Evolutionary conservation across 2,797 vertebrate genomes (phyloP).

Genomic region (Sebastes melanostomus): DNA sequence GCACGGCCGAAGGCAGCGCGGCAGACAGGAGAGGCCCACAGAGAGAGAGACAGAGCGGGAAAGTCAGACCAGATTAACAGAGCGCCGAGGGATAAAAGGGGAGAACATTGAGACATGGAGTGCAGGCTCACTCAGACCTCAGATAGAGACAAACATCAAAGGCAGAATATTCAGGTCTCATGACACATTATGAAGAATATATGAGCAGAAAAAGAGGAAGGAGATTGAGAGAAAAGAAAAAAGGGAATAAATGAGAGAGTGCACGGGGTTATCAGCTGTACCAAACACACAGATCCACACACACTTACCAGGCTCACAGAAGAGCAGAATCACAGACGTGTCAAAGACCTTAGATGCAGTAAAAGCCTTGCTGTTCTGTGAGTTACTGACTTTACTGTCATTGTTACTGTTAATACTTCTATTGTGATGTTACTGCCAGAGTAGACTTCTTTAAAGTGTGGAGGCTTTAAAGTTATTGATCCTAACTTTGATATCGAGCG

Average conservation of each 20-base stretch:
- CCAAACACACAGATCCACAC: slow-evolving; percentile 41
- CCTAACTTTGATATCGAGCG: neutral
- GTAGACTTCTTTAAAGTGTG: neutral
- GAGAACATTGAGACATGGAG: slow-evolving; percentile 70
- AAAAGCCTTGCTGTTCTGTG: neutral
- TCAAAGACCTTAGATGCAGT: neutral
- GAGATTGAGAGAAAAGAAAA: slow-evolving; percentile 34
- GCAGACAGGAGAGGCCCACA: slow-evolving; percentile 38
- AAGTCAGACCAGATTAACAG: slow-evolving; percentile 68
- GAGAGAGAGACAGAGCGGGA: slow-evolving; percentile 41
- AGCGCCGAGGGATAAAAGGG: slow-evolving; percentile 62
- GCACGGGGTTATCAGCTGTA: slow-evolving; percentile 57
- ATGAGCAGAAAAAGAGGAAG: slow-evolving; percentile 50
- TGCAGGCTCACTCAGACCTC: slow-evolving; percentile 59
- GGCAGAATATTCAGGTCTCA: slow-evolving; percentile 70
- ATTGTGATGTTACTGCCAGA: neutral
- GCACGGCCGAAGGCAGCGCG: slow-evolving; percentile 55
- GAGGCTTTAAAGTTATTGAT: neutral
- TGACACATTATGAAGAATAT: slow-evolving; percentile 66
- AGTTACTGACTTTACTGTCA: neutral
- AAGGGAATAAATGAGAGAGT: slow-evolving; percentile 61
- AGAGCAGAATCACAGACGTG: slow-evolving; percentile 32
- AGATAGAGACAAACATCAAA: slow-evolving; percentile 72
- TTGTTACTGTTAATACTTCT: neutral
- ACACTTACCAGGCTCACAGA: slow-evolving; percentile 69